Percentiles rank a stretch among this genome's conserved stretches.
phyloP scores from a whole-genome alignment of 1,140 invertebrate genomes.

The Oncopeltus fasciatus region DNA sequence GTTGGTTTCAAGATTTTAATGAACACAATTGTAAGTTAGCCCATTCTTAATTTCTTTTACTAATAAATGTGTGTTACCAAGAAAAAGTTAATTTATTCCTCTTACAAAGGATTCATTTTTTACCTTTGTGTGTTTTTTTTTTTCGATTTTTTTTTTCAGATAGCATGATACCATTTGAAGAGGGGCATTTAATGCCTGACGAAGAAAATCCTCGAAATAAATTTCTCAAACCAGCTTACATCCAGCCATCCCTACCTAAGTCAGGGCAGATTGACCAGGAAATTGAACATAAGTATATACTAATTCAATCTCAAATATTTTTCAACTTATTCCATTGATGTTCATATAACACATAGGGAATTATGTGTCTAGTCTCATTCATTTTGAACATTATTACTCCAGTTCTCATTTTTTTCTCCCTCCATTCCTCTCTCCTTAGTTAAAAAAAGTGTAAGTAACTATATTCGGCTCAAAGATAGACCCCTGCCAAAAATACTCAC shows the following conservation, averaged over 20 bases:
- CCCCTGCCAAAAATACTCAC: background rate
- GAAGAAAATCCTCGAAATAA: conserved; percentile 1
- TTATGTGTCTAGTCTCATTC: background rate
- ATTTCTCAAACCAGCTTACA: background rate
- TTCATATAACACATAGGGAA: background rate
- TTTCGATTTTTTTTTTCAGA: background rate
- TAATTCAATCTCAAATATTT: background rate
- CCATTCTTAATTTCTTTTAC: background rate
- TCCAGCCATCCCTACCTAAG: background rate
- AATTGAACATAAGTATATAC: background rate
- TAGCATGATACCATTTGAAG: background rate
- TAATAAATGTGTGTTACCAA: no score
- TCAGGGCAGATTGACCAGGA: background rate
- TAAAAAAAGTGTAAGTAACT: background rate
- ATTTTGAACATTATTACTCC: background rate
- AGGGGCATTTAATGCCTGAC: no score
- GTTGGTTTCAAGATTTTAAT: background rate
- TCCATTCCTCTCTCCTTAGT: background rate
- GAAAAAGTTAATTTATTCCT: no score
- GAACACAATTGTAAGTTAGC: background rate
- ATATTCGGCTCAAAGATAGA: background rate
- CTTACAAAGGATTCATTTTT: background rate
- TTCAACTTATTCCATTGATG: background rate
- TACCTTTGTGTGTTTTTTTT: background rate
- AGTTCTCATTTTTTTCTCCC: background rate